Base-by-base conservation (phyloP, 2,888 invertebrate species). In the Parnassius smintheus region DNA sequence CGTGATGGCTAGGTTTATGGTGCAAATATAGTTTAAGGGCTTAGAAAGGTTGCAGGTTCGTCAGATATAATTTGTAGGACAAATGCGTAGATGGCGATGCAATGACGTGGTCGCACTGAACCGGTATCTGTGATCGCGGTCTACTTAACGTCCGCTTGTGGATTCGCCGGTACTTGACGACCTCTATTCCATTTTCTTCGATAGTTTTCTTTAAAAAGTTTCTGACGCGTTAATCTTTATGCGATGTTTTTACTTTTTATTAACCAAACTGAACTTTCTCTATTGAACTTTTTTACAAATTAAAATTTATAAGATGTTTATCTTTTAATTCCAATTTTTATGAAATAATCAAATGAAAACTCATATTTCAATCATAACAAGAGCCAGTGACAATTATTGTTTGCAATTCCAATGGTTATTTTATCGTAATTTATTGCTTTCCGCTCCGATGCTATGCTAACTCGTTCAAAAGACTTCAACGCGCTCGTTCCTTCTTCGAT, bases 391-490 rank as follows among this genome's bases (percentile, higher is more conserved):
- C 13, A 18, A 42, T 9, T 45, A 54, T 10, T 42, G n/a, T 45
- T 46, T 46, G 45, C 55, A 10, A 42, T 49, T 9, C 22, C 9
- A 18, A 50, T 51, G 50, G 9, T 3, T 44, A 35, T 45, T 49
- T 44, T 12, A 54, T 50, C 49, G 52, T 2, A 45, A 45, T 25
- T 9, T 13, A 44, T 12, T 11, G 18, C 44, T 49, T 48, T 52
- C 51, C 51, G 63, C 56, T 11, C 50, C 51, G 58, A 11, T 51
- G 51, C n/a, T n/a, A 45, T 8, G 46, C 13, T 11, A 13, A 51
- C 48, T 46, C 63, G n/a, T 63, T 52, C 51, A 63, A 63, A 63
- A 63, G 63, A 63, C 56, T 51, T 63, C 63, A 63, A 63, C 63
- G 63, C 63, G 63, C 41, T 44, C 42, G 9, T 56, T 35, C 41